phyloP scores from a whole-genome alignment of 64 coral and sea anemone genomes.

The Pocillopora verrucosa region DNA sequence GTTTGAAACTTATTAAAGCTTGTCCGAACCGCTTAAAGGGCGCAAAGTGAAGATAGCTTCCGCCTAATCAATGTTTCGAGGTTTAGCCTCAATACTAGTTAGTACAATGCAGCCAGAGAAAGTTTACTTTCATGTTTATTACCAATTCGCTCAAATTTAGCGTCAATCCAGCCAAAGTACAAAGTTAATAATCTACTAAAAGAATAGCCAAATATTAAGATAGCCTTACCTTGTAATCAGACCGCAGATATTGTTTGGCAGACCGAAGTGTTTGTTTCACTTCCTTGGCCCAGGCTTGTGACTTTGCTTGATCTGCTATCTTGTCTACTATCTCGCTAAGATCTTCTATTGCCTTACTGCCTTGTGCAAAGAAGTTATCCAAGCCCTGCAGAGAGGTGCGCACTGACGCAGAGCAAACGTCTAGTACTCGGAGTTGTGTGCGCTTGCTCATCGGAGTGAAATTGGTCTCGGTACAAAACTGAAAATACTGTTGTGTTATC shows the following conservation, averaged over 20 bases:
- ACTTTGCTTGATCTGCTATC: slow-evolving; percentile 20
- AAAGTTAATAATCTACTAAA: too few relatives aligned
- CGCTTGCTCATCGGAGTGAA: slow-evolving; percentile 48
- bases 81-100: too few relatives aligned
- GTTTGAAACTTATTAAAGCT: too few relatives aligned
- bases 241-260: slow-evolving; percentile 29
- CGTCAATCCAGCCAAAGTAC: too few relatives aligned
- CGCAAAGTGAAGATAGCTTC: too few relatives aligned
- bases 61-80: too few relatives aligned
- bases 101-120: too few relatives aligned
- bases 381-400: slow-evolving; percentile 45
- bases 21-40: too few relatives aligned
- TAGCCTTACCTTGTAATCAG: slow-evolving; percentile 36
- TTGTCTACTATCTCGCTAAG: slow-evolving; percentile 27
- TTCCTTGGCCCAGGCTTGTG: slow-evolving; percentile 37
- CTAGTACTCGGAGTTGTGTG: slow-evolving; percentile 32
- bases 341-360: slow-evolving; percentile 24
- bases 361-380: slow-evolving; percentile 46
- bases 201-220: background rate
- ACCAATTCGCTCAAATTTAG: background rate
- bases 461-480: background rate
- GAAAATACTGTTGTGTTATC: slow-evolving; percentile 36
- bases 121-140: too few relatives aligned
- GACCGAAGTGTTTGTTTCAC: slow-evolving; percentile 12
- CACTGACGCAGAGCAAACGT: slow-evolving; percentile 32